phyloP scores from a whole-genome alignment of 2,797 vertebrate genomes.

The Urocyon cinereoargenteus region DNA sequence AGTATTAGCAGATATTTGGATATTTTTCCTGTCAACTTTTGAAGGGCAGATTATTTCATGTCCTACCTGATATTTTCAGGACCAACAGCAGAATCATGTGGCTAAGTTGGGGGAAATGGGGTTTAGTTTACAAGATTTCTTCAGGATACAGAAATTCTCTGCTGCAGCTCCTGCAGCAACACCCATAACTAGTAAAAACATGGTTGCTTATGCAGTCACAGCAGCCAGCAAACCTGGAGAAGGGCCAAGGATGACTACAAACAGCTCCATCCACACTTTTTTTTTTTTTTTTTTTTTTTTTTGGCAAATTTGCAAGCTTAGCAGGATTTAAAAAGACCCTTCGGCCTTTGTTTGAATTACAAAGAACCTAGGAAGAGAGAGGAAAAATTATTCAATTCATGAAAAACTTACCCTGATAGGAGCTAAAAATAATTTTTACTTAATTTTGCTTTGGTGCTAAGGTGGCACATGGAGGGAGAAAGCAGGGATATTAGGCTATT shows the following conservation, averaged over 20 bases:
- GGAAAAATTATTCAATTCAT: background rate
- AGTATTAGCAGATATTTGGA: background rate
- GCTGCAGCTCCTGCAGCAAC: constrained; percentile 13
- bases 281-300: background rate
- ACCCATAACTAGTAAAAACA: constrained; percentile 44
- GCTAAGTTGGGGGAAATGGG: background rate
- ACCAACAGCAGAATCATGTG: background rate
- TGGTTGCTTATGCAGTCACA: background rate
- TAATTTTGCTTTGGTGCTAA: background rate
- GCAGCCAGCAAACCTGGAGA: constrained; percentile 8
- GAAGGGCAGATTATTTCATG: constrained; percentile 28
- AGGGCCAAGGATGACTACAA: constrained; percentile 10
- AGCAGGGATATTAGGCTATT: background rate
- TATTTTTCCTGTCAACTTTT: constrained; percentile 21
- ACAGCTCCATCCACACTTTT: constrained; percentile 18
- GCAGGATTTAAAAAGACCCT: constrained; percentile 29
- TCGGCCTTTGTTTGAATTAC: constrained; percentile 39
- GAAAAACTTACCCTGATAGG: background rate
- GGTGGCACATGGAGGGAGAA: background rate
- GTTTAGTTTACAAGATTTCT: constrained; percentile 10
- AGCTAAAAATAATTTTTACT: background rate
- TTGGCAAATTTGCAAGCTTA: constrained; percentile 58
- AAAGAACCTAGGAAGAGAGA: background rate
- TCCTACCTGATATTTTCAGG: constrained; percentile 16
- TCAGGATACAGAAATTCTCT: constrained; percentile 32